A percentile compares a stretch with the other conserved stretches of the same genome.
phyloP scores from a whole-genome alignment of 2,797 vertebrate genomes.

The Merluccius polli region DNA sequence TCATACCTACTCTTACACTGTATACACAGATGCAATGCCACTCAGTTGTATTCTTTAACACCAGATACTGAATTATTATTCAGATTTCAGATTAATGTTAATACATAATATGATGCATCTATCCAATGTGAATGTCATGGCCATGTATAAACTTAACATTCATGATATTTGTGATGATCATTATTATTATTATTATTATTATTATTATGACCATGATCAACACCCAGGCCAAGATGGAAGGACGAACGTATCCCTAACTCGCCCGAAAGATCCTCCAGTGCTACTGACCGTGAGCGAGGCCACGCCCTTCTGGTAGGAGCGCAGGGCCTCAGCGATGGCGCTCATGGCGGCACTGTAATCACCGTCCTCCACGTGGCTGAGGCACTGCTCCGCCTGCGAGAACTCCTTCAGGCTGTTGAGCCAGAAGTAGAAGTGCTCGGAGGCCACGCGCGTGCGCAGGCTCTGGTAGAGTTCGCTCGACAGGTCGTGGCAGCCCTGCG shows the following conservation, averaged over 20 bases:
- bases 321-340: conserved; percentile 90
- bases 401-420: conserved; percentile 97
- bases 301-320: conserved; percentile 96
- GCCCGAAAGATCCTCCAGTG: not conserved
- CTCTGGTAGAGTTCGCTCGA: conserved; percentile 94
- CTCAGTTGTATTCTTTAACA: not conserved
- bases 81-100: too few relatives aligned
- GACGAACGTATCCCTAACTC: not conserved
- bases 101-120: too few relatives aligned
- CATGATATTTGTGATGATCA: too few relatives aligned
- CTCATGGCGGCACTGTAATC: conserved; percentile 86
- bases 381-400: conserved; percentile 91
- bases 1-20: not conserved
- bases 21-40: not conserved
- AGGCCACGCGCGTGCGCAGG: conserved; percentile 92
- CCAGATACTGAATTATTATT: not conserved
- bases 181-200: too few relatives aligned
- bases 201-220: too few relatives aligned
- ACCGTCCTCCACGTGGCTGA: conserved; percentile 83
- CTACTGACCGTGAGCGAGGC: conserved; percentile 91
- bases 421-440: conserved; percentile 99
- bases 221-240: not conserved
- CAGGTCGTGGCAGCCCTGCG: conserved; percentile 93
- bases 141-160: too few relatives aligned
- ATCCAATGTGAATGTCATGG: too few relatives aligned